phyloP scores from a whole-genome alignment of 92 coral and sea anemone species.

The Montipora capitata region DNA sequence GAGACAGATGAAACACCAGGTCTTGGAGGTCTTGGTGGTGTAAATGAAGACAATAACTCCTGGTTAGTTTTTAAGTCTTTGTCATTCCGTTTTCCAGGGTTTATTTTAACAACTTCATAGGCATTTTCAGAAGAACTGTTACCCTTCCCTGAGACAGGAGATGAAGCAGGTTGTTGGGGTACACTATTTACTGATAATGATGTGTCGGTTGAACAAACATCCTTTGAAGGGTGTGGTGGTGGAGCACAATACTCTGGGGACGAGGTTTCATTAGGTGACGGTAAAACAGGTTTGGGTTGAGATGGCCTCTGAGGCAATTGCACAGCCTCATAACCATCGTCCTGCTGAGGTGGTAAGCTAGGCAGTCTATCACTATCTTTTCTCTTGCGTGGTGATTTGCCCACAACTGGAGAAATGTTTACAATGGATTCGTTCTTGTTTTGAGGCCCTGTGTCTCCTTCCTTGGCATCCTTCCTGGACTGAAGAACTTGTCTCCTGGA shows the following conservation, averaged over 20 bases:
- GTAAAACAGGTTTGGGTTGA: background rate
- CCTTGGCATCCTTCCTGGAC: constrained; percentile 31
- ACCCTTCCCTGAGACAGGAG: constrained; percentile 15
- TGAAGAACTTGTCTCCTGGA: constrained; percentile 50
- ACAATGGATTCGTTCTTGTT: constrained; percentile 7
- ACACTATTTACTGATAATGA: background rate
- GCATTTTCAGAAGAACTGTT: constrained; percentile 38
- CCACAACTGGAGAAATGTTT: background rate
- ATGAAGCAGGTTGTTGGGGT: constrained; percentile 1
- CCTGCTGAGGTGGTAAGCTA: constrained; percentile 21
- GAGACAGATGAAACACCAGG: constrained; percentile 5
- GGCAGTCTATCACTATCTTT: constrained; percentile 54
- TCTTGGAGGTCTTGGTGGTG: constrained; percentile 41
- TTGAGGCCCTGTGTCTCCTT: constrained; percentile 13
- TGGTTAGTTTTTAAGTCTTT: background rate
- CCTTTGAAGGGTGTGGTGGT: constrained; percentile 31
- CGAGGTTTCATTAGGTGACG: background rate
- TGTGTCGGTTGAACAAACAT: background rate
- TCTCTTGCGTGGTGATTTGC: constrained; percentile 31
- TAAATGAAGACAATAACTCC: background rate
- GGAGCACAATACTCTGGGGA: background rate
- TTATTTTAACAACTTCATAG: constrained; percentile 67
- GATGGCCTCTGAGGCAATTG: constrained; percentile 13
- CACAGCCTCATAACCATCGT: constrained; percentile 53
- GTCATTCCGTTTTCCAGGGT: background rate